Evolutionary conservation across 2,888 invertebrate genomes (phyloP), one percentile per base, ranked within the genome.

Genomic region (Malthinus seriepunctatus): DNA sequence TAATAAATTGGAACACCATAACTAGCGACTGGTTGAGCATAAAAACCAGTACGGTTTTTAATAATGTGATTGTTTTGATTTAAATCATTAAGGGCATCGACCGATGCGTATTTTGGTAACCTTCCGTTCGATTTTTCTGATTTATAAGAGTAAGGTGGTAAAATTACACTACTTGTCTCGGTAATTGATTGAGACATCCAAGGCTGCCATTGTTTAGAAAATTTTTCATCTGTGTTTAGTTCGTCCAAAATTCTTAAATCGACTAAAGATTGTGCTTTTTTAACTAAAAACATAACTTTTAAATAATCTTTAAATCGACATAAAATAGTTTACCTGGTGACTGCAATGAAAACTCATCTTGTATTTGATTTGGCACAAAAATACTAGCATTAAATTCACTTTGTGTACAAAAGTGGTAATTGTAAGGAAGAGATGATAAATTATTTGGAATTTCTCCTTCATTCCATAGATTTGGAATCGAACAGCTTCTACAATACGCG

Each of bases 331-430:
- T 51, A 66, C 64, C 56, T 56, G 62, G 61, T 34, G 61, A 9
- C 67, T 67, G 51, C 62, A 69, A 34, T 64, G 67, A 54, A 55
- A 56, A 49, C 51, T 65, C 56, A 56, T 62, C 62, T 37, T 62
- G 45, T 32, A 70, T 57, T 33, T 64, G 65, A 53, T 54, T 61
- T 63, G 78, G 76, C 60, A 76, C 69, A 56, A 75, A 78, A 32
- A 77, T 73, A 64, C 76, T 77, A n/a, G 79, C 79, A 62, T 79
- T 79, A 61, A 79, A 79, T 71, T 79, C 79, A 55, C 78, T 79
- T 63, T 74, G 75, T 0, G 77, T 74, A 46, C 71, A 75, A 66
- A 73, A 75, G 56, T 76, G 76, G 62, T 73, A 77, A 31, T 76
- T 76, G 52, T 70, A 72, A 23, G 74, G 71, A 44, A 72, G 52